Conservation (phyloP, 1,140 invertebrate species). For the Epicauta chinensis region DNA sequence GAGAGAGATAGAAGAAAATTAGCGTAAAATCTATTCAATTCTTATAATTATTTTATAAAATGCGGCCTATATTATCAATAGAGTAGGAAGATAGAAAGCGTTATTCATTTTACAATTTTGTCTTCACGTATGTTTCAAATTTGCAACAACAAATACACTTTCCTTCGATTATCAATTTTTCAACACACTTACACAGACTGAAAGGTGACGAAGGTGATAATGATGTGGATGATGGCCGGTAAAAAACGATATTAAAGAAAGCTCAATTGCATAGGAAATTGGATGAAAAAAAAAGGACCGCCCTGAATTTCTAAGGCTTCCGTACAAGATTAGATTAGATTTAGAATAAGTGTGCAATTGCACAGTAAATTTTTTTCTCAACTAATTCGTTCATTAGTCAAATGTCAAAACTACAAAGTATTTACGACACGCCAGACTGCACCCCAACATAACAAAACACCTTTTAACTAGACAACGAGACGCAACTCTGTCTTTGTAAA, state of each 20-base stretch:
- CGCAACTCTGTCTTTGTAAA: constrained; percentile 6
- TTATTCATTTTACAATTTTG: constrained; percentile 2
- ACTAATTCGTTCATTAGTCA: constrained; percentile 17
- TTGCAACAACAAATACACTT: background rate
- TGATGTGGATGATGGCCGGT: too few relatives aligned
- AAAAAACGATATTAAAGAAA: too few relatives aligned
- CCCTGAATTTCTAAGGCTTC: too few relatives aligned
- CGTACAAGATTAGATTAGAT: constrained; percentile 10
- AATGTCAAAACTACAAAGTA: constrained; percentile 8
- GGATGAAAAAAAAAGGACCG: too few relatives aligned
- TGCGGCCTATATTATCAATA: background rate
- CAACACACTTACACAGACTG: background rate
- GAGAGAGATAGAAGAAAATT: too few relatives aligned
- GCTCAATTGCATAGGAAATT: too few relatives aligned
- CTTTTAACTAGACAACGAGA: constrained; percentile 13
- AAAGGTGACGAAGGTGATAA: background rate
- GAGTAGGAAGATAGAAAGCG: constrained; percentile 9
- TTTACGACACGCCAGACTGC: constrained; percentile 10
- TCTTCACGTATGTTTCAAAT: background rate
- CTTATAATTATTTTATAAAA: constrained; percentile 6
- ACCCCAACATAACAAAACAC: constrained; percentile 10
- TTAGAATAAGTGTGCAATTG: too few relatives aligned
- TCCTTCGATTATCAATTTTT: constrained; percentile 4
- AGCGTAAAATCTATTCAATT: background rate
- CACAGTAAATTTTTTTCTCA: constrained; percentile 6